phyloP scores from a whole-genome alignment of 2,888 invertebrate species.

The Drosophila meridiana region DNA sequence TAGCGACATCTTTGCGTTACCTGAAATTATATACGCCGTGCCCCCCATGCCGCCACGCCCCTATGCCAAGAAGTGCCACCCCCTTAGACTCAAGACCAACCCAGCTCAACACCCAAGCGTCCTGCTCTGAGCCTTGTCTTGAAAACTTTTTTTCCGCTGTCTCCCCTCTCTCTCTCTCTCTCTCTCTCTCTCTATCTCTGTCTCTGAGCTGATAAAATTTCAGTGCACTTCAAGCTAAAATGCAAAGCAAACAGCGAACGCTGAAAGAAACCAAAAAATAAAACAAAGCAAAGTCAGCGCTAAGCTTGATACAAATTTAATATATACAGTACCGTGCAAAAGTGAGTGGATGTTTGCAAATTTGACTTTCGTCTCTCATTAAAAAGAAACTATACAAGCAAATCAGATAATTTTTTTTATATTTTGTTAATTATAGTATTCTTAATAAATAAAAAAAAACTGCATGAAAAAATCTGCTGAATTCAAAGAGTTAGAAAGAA shows the following conservation, averaged over 20 bases:
- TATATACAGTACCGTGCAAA: no score
- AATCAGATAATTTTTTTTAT: no score
- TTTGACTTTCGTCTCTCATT: no score
- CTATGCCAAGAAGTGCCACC: no score
- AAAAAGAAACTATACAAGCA: no score
- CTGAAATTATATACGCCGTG: conserved; percentile 60
- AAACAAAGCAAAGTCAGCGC: conserved; percentile 58
- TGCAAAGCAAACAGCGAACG: conserved; percentile 39
- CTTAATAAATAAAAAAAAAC: no score
- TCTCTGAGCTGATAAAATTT: conserved; percentile 51
- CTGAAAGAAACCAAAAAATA: conserved; percentile 35
- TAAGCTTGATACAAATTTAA: conserved; percentile 72
- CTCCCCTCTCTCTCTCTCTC: neutral
- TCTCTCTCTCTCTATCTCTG: neutral
- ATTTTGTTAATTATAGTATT: no score
- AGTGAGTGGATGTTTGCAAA: no score
- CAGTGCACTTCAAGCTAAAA: conserved; percentile 39
- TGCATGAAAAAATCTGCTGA: no score
- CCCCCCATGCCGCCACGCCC: no score
- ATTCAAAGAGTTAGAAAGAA: no score
- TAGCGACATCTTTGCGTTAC: conserved; percentile 59
- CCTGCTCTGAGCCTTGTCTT: conserved; percentile 17
- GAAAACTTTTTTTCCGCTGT: conserved; percentile 16
- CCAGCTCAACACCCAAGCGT: neutral
- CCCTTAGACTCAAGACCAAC: neutral